Evolutionary conservation across 37 sponge, comb jelly and placozoan species (phyloP), one percentile per base, ranked within the genome.

Genomic region (Axinella damicornis): DNA sequence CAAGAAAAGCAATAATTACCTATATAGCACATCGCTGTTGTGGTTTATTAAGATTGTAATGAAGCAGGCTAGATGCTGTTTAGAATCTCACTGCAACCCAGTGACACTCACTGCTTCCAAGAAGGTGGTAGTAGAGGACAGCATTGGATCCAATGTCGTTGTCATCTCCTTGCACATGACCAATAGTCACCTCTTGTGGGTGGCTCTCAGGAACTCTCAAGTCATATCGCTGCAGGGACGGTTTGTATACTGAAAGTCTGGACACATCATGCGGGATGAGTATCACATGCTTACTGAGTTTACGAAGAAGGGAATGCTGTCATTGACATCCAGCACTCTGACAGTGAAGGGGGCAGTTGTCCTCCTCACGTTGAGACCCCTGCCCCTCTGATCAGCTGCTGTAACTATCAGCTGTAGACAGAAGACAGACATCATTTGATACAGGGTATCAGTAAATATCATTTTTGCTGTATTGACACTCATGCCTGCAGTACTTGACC

Each of bases 121-220:
- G 22, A 57, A 77, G 34, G 57, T 70, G 59, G 53, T 77, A 85
- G 59, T 36, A 66, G 35, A 85, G 34, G 24, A 54, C 72, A 1
- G 86, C 86, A 77, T 85, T 85, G n/a, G 61, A 25, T 20, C 86
- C 86, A 18, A 85, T 70, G 41, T 85, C 86, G 2, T 0, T 2
- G 55, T 85, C 86, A 46, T 24, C 53, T 12, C 77, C 86, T 17
- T 28, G 18, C 24, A 85, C 58, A 0, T 21, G 32, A 22, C 54
- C 55, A 1, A 68, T 37, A 1, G 53, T 12, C 0, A 54, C 46
- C 9, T 35, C 34, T 16, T 5, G 2, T 28, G 69, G 34, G 6
- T 34, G 31, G 65, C 20, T 12, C 74, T 83, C 74, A 2, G 0
- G 40, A 9, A 74, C 19, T 19, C 4, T 24, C 9, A 58, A 71